Percentiles rank a stretch among this genome's conserved stretches.
Conservation (phyloP, 2,888 invertebrate species). For the Drosophila trichaetosa region DNA sequence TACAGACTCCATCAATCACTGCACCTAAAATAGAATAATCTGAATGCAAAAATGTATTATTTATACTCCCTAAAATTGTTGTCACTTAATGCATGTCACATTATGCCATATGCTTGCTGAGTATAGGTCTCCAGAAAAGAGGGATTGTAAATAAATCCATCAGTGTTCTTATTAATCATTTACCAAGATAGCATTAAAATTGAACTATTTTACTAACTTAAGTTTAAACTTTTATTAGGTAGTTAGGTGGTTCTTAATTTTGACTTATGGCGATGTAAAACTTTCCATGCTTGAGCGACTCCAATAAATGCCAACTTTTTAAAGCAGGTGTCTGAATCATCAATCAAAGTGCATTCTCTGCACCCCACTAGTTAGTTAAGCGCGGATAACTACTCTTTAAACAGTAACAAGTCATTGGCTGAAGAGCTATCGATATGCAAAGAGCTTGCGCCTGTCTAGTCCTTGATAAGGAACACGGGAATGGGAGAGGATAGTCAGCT, state of each 20-base stretch:
- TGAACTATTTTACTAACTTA: neutral
- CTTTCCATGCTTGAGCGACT: conserved; percentile 25
- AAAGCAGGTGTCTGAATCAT: conserved; percentile 51
- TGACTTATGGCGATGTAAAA: conserved; percentile 9
- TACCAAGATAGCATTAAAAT: neutral
- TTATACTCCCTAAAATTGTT: neutral
- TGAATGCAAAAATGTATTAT: neutral
- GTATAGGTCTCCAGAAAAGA: neutral
- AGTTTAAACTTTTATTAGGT: neutral
- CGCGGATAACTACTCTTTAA: conserved; percentile 48
- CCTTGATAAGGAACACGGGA: conserved; percentile 16
- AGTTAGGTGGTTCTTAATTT: conserved; percentile 17
- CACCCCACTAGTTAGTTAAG: conserved; percentile 5
- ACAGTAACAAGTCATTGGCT: conserved; percentile 53
- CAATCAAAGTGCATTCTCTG: conserved; percentile 55
- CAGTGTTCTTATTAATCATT: neutral
- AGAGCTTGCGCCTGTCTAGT: conserved; percentile 31
- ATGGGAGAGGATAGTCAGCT: conserved; percentile 18
- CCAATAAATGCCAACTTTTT: conserved; percentile 50
- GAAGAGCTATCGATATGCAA: conserved; percentile 66
- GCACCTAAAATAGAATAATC: neutral
- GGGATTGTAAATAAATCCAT: neutral
- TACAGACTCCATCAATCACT: neutral
- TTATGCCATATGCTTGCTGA: neutral
- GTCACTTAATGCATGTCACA: neutral